Base-by-base conservation (phyloP, 2,113 vertebrate species). In the Ammodytes marinus region DNA sequence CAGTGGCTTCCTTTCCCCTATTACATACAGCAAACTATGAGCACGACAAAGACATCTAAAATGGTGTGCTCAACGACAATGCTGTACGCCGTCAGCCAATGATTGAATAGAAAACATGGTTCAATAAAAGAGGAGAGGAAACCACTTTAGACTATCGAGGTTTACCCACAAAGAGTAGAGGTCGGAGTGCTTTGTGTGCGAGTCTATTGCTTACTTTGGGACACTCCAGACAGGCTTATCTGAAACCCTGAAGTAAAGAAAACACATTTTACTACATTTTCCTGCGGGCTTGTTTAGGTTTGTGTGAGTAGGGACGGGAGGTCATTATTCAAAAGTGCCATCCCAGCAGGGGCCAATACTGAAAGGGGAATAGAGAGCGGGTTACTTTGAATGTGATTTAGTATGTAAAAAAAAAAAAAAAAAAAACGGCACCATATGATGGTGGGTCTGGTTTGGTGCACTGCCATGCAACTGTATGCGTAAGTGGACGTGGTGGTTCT, bases 161-260 rank as follows among this genome's bases (percentile, higher is more conserved):
- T 71, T 66, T 37, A 59, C 75, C 89, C 78, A 90, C 82, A 89
- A 27, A 89, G 63, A 86, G 79, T 54, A 80, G 79, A 89, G 81
- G 87, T 79, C 43, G 39, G 77, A 78, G 84, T 89, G 89, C 76
- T 90, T 75, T 61, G 79, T 80, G 89, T 79, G 86, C 75, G 10
- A 75, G 82, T 83, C 89, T 86, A 65, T 52, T 80, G 91, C 95
- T 95, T 95, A 95, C 95, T 94, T 94, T 95, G 93, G 78, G 95
- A 84, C 37, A 92, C 88, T 94, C 93, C 94, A 92, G 94, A 93
- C 84, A 95, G 93, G 92, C 93, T 95, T 94, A 95, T 95, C 92
- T 95, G 95, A 95, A 96, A 94, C 84, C 95, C 95, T 95, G 91
- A 86, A 87, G 89, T 91, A 76, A 86, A 90, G 88, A 92, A 84